Evolutionary conservation across 1,140 invertebrate species (phyloP).

Genomic region (Pantala flavescens): DNA sequence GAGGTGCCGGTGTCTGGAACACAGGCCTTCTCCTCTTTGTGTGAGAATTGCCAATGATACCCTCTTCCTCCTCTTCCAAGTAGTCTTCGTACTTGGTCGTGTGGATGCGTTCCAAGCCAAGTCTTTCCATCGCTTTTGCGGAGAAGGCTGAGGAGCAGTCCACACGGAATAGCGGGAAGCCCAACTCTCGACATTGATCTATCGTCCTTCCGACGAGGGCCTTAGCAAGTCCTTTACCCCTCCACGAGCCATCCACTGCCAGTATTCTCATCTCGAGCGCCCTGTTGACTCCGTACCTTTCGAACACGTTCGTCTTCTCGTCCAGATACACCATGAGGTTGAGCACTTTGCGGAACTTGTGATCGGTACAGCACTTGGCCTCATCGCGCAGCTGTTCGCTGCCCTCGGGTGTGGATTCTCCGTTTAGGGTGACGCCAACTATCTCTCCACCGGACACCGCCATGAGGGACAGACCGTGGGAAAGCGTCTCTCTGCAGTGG

Average conservation of each 20-base stretch:
- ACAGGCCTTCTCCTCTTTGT: slow-evolving; percentile 34
- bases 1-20: slow-evolving; percentile 46
- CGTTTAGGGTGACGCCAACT: slow-evolving; percentile 45
- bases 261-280: slow-evolving; percentile 51
- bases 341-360: slow-evolving; percentile 37
- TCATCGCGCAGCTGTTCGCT: slow-evolving; percentile 18
- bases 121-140: slow-evolving; percentile 50
- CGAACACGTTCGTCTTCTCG: slow-evolving; percentile 41
- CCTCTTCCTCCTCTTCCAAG: slow-evolving; percentile 36
- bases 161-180: slow-evolving; percentile 40
- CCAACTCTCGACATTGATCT: slow-evolving; percentile 40
- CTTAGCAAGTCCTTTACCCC: slow-evolving; percentile 53
- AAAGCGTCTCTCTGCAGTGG: slow-evolving; percentile 41
- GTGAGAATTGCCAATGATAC: background rate
- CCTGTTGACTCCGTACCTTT: slow-evolving; percentile 35
- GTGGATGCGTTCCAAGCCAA: slow-evolving; percentile 55
- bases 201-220: slow-evolving; percentile 50
- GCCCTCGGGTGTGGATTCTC: slow-evolving; percentile 35
- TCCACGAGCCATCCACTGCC: slow-evolving; percentile 50
- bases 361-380: slow-evolving; percentile 23
- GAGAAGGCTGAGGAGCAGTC: slow-evolving; percentile 61
- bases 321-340: slow-evolving; percentile 46
- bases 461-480: slow-evolving; percentile 44
- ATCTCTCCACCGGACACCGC: slow-evolving; percentile 49
- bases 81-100: slow-evolving; percentile 51